Evolutionary conservation across 1,140 invertebrate species (phyloP).

Genomic region (Odontomachus brunneus): DNA sequence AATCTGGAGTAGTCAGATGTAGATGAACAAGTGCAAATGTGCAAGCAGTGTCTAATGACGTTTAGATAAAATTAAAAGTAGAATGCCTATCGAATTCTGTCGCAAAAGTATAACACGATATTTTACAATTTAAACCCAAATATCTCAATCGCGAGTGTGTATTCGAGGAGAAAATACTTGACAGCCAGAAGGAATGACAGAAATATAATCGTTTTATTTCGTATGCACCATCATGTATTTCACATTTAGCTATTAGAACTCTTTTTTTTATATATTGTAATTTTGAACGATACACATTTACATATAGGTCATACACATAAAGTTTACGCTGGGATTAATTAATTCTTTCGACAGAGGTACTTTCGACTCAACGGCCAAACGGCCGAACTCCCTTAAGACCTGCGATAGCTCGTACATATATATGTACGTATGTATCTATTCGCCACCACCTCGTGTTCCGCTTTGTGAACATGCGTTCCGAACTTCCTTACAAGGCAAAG

Average conservation of each 20-base stretch:
- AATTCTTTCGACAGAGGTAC: constrained; percentile 75
- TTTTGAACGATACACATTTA: constrained; percentile 74
- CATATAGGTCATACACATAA: constrained; percentile 71
- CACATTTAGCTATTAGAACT: constrained; percentile 75
- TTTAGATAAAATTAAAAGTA: too few relatives aligned
- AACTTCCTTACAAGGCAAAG: constrained; percentile 42
- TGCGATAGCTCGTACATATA: constrained; percentile 59
- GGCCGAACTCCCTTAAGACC: constrained; percentile 60
- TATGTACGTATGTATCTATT: constrained; percentile 19
- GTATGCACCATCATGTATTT: constrained; percentile 71
- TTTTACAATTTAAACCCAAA: background rate
- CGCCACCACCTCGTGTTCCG: constrained; percentile 6
- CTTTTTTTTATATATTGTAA: constrained; percentile 68
- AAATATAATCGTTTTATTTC: constrained; percentile 63
- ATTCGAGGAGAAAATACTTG: constrained; percentile 31
- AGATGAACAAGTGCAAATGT: constrained; percentile 66
- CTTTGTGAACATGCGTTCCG: constrained; percentile 47
- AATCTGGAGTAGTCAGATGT: constrained; percentile 25
- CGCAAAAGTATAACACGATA: too few relatives aligned
- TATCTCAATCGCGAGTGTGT: background rate
- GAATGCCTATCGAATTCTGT: too few relatives aligned
- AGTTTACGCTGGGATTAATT: constrained; percentile 72
- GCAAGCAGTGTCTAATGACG: constrained; percentile 47
- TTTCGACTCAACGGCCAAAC: constrained; percentile 74
- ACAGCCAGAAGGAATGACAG: constrained; percentile 47